Percentiles rank a stretch among this genome's conserved stretches.
These are phyloP conservation scores for Latrodectus geometricus DNA, from an alignment of 1,140 invertebrate species.

Conservation along the genomic window DNA sequence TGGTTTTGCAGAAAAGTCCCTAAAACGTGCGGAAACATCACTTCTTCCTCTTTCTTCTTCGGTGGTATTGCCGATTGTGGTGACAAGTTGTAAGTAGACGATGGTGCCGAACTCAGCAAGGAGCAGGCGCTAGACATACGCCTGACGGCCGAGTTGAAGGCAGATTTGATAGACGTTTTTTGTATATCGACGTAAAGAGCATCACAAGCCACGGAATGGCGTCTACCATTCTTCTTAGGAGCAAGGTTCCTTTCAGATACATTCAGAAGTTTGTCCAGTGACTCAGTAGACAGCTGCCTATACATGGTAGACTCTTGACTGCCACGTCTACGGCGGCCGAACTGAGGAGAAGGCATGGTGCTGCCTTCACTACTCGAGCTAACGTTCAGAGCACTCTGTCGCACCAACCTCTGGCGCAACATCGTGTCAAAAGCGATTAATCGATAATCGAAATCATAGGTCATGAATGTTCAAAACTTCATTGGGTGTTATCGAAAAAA, in stretches of 20 bases:
- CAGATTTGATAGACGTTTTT: conserved; percentile 33
- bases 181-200: conserved; percentile 42
- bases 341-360: conserved; percentile 32
- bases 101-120: conserved; percentile 18
- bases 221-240: background rate
- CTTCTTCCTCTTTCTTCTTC: conserved; percentile 37
- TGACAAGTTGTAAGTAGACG: conserved; percentile 37
- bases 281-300: conserved; percentile 41
- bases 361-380: conserved; percentile 7
- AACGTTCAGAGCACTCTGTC: conserved; percentile 35
- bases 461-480: background rate
- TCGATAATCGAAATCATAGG: conserved; percentile 3
- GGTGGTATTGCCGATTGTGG: no score
- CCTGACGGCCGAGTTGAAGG: conserved; percentile 36
- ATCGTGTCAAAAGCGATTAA: conserved; percentile 1
- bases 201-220: conserved; percentile 43
- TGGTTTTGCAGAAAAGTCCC: conserved; percentile 22
- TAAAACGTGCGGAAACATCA: conserved; percentile 41
- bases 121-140: conserved; percentile 52
- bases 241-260: no score
- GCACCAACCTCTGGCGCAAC: conserved; percentile 44
- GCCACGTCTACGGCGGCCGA: conserved; percentile 16
- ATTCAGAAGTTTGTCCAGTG: conserved; percentile 23
- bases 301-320: conserved; percentile 34
- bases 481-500: background rate